Evolutionary conservation across 2,888 invertebrate species (phyloP), one percentile per base, ranked within the genome.

Genomic region (Harpalus rubripes): DNA sequence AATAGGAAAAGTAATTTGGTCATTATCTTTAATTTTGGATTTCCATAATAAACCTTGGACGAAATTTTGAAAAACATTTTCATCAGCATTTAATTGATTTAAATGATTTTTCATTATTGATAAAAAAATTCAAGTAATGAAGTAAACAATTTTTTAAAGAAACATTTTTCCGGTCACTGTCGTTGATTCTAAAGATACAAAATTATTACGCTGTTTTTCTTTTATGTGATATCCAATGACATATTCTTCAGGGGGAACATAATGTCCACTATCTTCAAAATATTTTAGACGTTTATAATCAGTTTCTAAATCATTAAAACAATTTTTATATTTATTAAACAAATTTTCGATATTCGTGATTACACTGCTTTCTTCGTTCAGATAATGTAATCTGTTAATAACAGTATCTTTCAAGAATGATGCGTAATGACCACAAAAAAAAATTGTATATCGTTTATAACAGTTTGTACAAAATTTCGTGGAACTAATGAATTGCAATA

Each of bases 41-140:
- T 22, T 22, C 26, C 18, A 68, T n/a, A 68, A 68, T 68, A 1
- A 10, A 32, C 68, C 68, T 22, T 68, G 68, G 26, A 15, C 26
- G 26, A 68, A 68, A 22, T 68, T 68, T 68, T 22, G 26, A 68
- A 68, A 68, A 22, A 68, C 15, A 68, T 32, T 32, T 26, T 68
- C 26, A 10, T 68, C 68, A 68, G 18, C 15, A 39, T 68, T 15
- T 68, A 68, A 68, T 59, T 59, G 6, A 59, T 15, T 15, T 16
- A 59, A 59, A 15, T 59, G 59, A 15, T 59, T 12, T 15, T 16
- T 59, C 59, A 59, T 59, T 16, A 59, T 59, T 59, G 12, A 6
- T 59, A 22, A 22, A 22, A 22, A 22, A 22, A 2, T 22, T 22
- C 22, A 22, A 22, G 3, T 22, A 22, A 22, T 22, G 3, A 22